Base-by-base conservation (phyloP, 2,888 invertebrate species). In the Abrostola triplasia region DNA sequence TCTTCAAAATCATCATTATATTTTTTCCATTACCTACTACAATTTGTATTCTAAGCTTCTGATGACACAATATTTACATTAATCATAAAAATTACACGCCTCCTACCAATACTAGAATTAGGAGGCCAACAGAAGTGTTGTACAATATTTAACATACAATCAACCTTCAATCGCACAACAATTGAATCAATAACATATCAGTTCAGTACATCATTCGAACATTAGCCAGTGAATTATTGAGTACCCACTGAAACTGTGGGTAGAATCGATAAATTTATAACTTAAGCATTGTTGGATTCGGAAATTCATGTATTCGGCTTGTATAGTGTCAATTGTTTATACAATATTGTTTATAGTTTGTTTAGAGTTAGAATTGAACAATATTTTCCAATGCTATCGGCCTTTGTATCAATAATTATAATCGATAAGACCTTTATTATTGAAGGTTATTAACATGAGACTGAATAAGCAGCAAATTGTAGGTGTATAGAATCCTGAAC, bases 141-240 rank as follows among this genome's bases (percentile, higher is more conserved):
- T 67, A 62, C 37, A 56, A 65, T 68, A 64, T 68, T 74, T 24
- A 74, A 51, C 38, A 35, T 56, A 61, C 64, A 64, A 68, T 60
- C 58, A 67, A 11, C 24, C 38, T 61, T 67, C 59, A 67, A 64
- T 69, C 55, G 56, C 56, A 52, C 35, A 41, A 49, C 56, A 54
- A 64, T 59, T 41, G 60, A 75, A 79, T 77, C 72, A 72, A 79
- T 78, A 79, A 64, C 62, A 66, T 57, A 70, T 69, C 47, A 51
- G 50, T 48, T 54, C 47, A 47, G 44, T 51, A 64, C 57, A 68
- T 65, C 58, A 70, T 67, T 68, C 47, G 44, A 60, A 63, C 61
- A 77, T 75, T 70, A 69, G 67, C 49, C 13, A 36, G 9, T 80
- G 67, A 79, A 79, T 79, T 79, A 79, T 79, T 80, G 57, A 77